Base-by-base conservation (phyloP, 1,140 invertebrate species). In the Danaus plexippus region DNA sequence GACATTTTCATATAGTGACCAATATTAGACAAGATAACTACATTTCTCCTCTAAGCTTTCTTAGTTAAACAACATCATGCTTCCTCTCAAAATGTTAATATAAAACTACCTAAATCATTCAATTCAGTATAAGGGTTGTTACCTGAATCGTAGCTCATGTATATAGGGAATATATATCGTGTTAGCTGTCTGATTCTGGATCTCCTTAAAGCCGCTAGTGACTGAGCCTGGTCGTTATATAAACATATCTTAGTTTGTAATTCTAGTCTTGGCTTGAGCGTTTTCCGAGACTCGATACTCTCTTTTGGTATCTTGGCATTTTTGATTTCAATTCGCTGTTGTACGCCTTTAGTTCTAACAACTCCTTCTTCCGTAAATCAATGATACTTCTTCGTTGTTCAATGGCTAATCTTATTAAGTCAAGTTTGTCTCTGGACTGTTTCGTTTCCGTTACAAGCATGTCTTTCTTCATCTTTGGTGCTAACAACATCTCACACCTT, bases 161-260 rank as follows among this genome's bases (percentile, higher is more conserved):
- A 85, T 6, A 95, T 91, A 9, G 93, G 93, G 85, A 96, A 95
- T 69, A 96, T 93, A 79, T 92, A 93, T 64, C 92, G 88, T 46
- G 91, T 90, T 10, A 95, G 88, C 73, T 94, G 92, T 56, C 91
- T 85, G 47, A 93, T 89, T 63, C 91, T 89, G 44, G 87, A 86
- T 70, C 89, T 87, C 43, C 92, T 87, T 43, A 92, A 69, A 65
- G 89, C 90, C 64, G 92, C 93, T 32, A 93, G 72, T 40, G 89
- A 72, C 11, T 89, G 84, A 44, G 88, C 85, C 61, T 89, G 89
- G 46, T 89, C 88, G 50, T 88, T 86, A 45, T 92, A 87, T 18
- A 73, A 73, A 56, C 86, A 85, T 42, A 87, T 87, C 55, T 68
- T 73, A 54, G 89, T 87, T 63, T 88, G 80, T 46, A 90, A 77